Evolutionary conservation across 2,888 invertebrate species (phyloP).

Genomic region (Dascillus cervinus): DNA sequence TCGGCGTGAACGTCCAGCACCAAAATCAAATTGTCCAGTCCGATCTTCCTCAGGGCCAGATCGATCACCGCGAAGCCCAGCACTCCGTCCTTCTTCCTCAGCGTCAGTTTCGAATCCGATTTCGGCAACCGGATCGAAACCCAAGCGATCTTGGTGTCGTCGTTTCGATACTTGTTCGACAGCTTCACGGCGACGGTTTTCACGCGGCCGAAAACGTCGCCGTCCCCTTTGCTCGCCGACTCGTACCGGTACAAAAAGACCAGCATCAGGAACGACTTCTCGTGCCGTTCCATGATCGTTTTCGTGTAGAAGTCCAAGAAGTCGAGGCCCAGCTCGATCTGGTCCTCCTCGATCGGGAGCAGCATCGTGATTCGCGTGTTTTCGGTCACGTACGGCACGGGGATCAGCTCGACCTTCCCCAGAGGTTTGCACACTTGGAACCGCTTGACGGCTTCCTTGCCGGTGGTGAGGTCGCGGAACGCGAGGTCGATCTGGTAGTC

Average conservation of each 20-base stretch:
- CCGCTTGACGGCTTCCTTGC: slow-evolving; percentile 48
- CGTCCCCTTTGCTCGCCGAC: slow-evolving; percentile 55
- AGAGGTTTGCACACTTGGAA: slow-evolving; percentile 73
- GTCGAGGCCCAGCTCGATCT: slow-evolving; percentile 48
- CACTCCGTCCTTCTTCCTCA: slow-evolving; percentile 37
- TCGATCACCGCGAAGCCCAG: slow-evolving; percentile 56
- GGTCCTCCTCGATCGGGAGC: slow-evolving; percentile 56
- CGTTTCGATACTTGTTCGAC: slow-evolving; percentile 58
- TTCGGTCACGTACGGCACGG: slow-evolving; percentile 94
- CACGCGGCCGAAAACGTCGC: slow-evolving; percentile 39
- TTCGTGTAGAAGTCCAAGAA: slow-evolving; percentile 69
- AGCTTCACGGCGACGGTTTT: slow-evolving; percentile 57
- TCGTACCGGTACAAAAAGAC: slow-evolving; percentile 60
- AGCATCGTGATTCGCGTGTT: slow-evolving; percentile 74
- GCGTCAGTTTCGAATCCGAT: slow-evolving; percentile 27
- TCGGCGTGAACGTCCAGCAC: slow-evolving; percentile 60
- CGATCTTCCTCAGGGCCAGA: slow-evolving; percentile 60
- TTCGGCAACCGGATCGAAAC: slow-evolving; percentile 57
- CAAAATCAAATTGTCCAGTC: slow-evolving; percentile 65
- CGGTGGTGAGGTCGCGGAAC: slow-evolving; percentile 45
- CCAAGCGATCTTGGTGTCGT: slow-evolving; percentile 62
- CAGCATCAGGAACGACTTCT: slow-evolving; percentile 70
- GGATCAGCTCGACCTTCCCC: slow-evolving; percentile 80
- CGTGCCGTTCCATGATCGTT: slow-evolving; percentile 58
- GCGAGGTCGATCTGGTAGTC: slow-evolving; percentile 74